phyloP scores from a whole-genome alignment of 2,888 invertebrate species.

The Lottia scabra region DNA sequence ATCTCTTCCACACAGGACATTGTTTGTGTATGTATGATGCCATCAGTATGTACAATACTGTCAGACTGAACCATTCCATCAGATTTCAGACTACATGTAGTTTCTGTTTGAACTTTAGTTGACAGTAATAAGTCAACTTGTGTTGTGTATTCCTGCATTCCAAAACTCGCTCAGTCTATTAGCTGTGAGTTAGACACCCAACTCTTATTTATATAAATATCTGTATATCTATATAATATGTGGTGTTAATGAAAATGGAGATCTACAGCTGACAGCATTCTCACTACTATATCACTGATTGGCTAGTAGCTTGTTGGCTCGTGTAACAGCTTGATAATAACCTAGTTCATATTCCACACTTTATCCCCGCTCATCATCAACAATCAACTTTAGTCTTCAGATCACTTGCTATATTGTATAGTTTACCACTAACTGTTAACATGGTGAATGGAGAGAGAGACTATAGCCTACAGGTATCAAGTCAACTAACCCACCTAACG shows the following conservation, averaged over 20 bases:
- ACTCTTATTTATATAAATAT: background rate
- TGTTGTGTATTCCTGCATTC: background rate
- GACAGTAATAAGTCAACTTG: background rate
- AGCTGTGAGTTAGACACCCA: background rate
- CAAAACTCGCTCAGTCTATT: background rate
- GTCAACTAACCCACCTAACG: background rate
- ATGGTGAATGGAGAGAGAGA: too few species aligned
- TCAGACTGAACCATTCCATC: slow-evolving; percentile 9
- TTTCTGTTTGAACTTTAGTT: background rate
- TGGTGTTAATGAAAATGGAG: background rate
- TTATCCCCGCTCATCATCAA: background rate
- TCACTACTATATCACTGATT: background rate
- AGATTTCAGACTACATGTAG: background rate
- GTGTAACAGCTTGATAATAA: slow-evolving; percentile 6
- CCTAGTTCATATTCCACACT: slow-evolving; percentile 4
- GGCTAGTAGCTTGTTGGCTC: background rate
- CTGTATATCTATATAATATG: background rate
- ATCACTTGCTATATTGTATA: too few species aligned
- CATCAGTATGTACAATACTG: slow-evolving; percentile 2
- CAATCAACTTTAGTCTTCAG: too few species aligned
- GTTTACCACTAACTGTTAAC: too few species aligned
- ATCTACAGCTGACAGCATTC: slow-evolving; percentile 4
- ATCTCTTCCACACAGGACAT: background rate
- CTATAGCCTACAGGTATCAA: background rate
- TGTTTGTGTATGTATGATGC: slow-evolving; percentile 3